Base-by-base conservation (phyloP, 2,797 vertebrate genomes). In the Pterois miles region DNA sequence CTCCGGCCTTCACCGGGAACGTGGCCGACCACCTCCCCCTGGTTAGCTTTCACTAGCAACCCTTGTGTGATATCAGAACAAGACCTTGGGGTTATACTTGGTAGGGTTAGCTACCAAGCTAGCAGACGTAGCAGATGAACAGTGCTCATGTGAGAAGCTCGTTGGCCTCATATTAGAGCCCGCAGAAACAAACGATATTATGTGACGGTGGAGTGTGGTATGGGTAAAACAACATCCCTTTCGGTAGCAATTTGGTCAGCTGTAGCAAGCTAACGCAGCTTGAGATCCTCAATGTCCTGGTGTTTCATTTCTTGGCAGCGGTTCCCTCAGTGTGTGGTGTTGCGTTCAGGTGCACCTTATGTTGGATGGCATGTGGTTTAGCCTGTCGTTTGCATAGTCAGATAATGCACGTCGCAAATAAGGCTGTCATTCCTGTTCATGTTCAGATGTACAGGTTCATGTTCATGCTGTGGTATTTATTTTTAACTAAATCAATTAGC, bases 1-100 rank as follows among this genome's bases (percentile, higher is more conserved):
- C 27, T 65, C 13, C 52, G 88, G 88, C 90, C 88, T 88, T 71
- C 50, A 5, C 43, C 36, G 10, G 68, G 59, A 86, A 53, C 76
- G 68, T 76, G 74, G 71, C 56, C 76, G 59, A 23, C 67, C 80
- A 71, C 74, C 78, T 68, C 77, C 77, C 66, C 65, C 64, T 9
- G 58, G 13, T 74, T 83, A 66, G 76, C 77, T 56, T 31, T 22
- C 36, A 29, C 64, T 56, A 57, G 72, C 62, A 27, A 0, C 40
- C 56, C 69, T 0, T 22, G 4, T 22, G 34, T 31, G 12, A 11
- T 60, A 4, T 20, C 2, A 34, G 34, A 33, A 6, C 31, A 4
- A 16, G 22, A 40, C 68, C 7, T 5, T 1, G n/a, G 25, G 11
- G n/a, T 59, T 31, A 1, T 57, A 9, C 36, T 0, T 27, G 34